A percentile compares a stretch with the other conserved stretches of the same genome.
phyloP scores from a whole-genome alignment of 2,888 invertebrate species.

The Epinotia ramella region DNA sequence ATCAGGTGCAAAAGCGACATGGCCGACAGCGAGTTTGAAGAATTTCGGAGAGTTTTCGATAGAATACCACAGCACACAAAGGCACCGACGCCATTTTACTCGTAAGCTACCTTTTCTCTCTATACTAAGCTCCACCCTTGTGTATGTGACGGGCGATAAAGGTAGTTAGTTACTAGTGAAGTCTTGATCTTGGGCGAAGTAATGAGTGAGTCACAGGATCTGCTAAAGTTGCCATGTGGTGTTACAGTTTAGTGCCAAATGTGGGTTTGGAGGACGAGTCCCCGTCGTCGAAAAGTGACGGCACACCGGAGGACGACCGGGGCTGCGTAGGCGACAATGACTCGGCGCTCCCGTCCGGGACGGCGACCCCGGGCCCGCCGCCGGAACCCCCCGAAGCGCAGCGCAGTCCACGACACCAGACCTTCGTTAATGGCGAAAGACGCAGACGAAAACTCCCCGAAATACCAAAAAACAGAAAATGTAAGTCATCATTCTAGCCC shows the following conservation, averaged over 20 bases:
- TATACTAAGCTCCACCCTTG: not conserved
- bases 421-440: slow-evolving; percentile 84
- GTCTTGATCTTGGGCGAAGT: slow-evolving; percentile 16
- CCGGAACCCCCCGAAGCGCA: slow-evolving; percentile 65
- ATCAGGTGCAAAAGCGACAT: slow-evolving; percentile 91
- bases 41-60: slow-evolving; percentile 95
- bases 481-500: slow-evolving; percentile 82
- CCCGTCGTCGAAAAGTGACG: slow-evolving; percentile 91
- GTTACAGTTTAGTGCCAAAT: slow-evolving; percentile 92
- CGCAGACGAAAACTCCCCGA: slow-evolving; percentile 94
- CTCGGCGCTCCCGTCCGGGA: slow-evolving; percentile 58
- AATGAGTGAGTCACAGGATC: slow-evolving; percentile 17
- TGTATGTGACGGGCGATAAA: not conserved
- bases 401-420: slow-evolving; percentile 72
- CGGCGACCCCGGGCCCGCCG: slow-evolving; percentile 64
- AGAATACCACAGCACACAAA: slow-evolving; percentile 91
- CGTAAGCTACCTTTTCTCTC: slow-evolving; percentile 87
- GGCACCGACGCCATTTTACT: slow-evolving; percentile 93
- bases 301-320: slow-evolving; percentile 87
- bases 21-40: slow-evolving; percentile 97
- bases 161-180: slow-evolving; percentile 2
- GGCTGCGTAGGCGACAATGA: slow-evolving; percentile 85
- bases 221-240: slow-evolving; percentile 38
- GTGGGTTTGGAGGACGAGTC: slow-evolving; percentile 93
- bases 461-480: slow-evolving; percentile 95